Evolutionary conservation across 2,797 vertebrate species (phyloP).

Genomic region (Tragopan temminckii): DNA sequence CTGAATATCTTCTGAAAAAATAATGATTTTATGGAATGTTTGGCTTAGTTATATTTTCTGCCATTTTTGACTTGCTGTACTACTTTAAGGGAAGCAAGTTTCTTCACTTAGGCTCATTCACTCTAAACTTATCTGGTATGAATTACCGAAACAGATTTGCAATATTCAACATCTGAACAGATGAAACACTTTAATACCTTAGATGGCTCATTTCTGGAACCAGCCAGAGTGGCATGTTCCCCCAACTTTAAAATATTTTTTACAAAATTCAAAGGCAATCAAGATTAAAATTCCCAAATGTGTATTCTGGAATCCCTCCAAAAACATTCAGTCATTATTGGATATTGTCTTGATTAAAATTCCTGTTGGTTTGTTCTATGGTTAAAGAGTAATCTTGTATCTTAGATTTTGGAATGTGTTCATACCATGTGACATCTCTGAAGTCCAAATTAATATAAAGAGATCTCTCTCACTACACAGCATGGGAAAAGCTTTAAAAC

Average conservation of each 20-base stretch:
- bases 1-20: slow-evolving; percentile 27
- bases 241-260: slow-evolving; percentile 80
- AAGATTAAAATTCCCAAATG: slow-evolving; percentile 87
- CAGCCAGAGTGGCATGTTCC: slow-evolving; percentile 81
- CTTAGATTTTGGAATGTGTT: slow-evolving; percentile 84
- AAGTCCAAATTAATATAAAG: slow-evolving; percentile 85
- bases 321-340: slow-evolving; percentile 86
- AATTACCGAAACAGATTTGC: slow-evolving; percentile 86
- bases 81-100: slow-evolving; percentile 41
- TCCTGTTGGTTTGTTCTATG: slow-evolving; percentile 86
- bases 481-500: slow-evolving; percentile 75
- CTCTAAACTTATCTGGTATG: slow-evolving; percentile 82
- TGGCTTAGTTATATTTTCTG: slow-evolving; percentile 21
- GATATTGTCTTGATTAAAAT: slow-evolving; percentile 91
- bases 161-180: slow-evolving; percentile 89
- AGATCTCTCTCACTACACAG: slow-evolving; percentile 86
- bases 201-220: slow-evolving; percentile 87
- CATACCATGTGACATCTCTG: slow-evolving; percentile 83
- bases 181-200: slow-evolving; percentile 87
- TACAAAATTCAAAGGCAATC: slow-evolving; percentile 82
- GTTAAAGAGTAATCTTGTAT: slow-evolving; percentile 87
- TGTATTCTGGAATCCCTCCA: slow-evolving; percentile 82
- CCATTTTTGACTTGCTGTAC: slow-evolving; percentile 18
- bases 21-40: neutral
- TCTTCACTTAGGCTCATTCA: slow-evolving; percentile 66